phyloP scores from a whole-genome alignment of 2,113 vertebrate genomes.

The Aegithalos caudatus region DNA sequence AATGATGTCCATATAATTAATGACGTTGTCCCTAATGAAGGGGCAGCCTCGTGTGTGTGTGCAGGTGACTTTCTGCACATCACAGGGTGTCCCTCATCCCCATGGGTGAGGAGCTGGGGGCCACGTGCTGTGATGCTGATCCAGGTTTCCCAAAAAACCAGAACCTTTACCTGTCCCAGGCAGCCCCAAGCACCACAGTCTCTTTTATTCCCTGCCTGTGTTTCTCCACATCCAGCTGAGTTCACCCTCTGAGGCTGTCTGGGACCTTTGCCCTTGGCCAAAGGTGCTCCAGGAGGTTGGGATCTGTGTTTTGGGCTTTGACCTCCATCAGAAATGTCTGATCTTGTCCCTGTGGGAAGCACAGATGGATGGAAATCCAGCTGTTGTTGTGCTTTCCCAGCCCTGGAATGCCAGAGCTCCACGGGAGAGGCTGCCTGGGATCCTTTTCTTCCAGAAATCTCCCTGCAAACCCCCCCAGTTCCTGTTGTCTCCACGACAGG shows the following conservation, averaged over 20 bases:
- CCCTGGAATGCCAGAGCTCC: background rate
- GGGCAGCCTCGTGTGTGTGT: fast-evolving
- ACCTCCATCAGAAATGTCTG: background rate
- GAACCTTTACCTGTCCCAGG: background rate
- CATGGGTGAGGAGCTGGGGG: background rate
- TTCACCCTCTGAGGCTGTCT: fast-evolving
- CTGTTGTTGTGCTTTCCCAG: background rate
- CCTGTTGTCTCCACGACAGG: fast-evolving
- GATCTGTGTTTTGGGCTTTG: background rate
- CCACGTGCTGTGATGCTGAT: fast-evolving
- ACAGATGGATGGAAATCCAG: fast-evolving
- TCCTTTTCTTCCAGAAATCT: background rate
- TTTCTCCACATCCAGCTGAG: background rate
- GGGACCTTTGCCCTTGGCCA: background rate
- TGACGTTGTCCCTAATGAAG: fast-evolving
- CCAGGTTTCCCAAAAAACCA: fast-evolving
- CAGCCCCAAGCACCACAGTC: fast-evolving
- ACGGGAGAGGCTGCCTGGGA: background rate
- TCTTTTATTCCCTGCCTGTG: no score
- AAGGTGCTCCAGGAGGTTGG: background rate
- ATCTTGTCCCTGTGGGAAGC: background rate
- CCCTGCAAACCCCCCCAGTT: background rate
- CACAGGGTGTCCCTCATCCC: background rate
- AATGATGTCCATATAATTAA: fast-evolving
- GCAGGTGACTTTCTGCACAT: fast-evolving